Base-by-base conservation (phyloP, 2,888 invertebrate species). In the Leptopilina drosophilae region DNA sequence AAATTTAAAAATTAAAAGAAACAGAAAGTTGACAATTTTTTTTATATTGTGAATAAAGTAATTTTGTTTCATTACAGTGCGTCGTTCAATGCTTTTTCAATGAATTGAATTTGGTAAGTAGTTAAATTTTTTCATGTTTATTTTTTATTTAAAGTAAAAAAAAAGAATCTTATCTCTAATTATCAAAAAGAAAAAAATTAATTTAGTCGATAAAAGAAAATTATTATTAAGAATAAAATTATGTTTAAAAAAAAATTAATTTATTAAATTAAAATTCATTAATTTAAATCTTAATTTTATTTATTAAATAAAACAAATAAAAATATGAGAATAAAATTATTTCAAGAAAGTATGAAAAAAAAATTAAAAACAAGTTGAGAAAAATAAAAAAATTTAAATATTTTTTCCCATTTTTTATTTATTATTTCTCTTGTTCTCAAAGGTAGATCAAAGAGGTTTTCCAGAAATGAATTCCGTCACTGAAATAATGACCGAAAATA, bases 31-130 rank as follows among this genome's bases (percentile, higher is more conserved):
- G 69, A 40, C 33, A n/a, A 77, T 59, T 81, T 42, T 77, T 76
- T 42, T 62, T 12, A 9, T 12, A 9, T 4, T 33, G 33, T 4
- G 33, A 33, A 3, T 33, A 33, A 33, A 33, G 2, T 33, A 33
- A 12, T 20, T 20, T 64, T 14, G 40, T 77, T 81, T 76, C 49
- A 11, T 56, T 87, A 0, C 85, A 91, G 80, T 96, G 96, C 86
- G 93, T 94, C 1, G 90, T 95, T 33, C 95, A 96, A 82, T 96
- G 96, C 87, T 94, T 96, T 87, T 93, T 96, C 88, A 94, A 94
- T 80, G 94, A 95, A 89, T 89, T 96, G 82, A 94, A 95, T 87
- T 93, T 95, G 94, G 96, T 95, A 91, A 90, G 91, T 84, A 84
- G 12, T n/a, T 64, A 49, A 64, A 76, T 33, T 33, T 33, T 33